Conservation (phyloP, 2,797 vertebrate species). For the Cossypha polioptera region DNA sequence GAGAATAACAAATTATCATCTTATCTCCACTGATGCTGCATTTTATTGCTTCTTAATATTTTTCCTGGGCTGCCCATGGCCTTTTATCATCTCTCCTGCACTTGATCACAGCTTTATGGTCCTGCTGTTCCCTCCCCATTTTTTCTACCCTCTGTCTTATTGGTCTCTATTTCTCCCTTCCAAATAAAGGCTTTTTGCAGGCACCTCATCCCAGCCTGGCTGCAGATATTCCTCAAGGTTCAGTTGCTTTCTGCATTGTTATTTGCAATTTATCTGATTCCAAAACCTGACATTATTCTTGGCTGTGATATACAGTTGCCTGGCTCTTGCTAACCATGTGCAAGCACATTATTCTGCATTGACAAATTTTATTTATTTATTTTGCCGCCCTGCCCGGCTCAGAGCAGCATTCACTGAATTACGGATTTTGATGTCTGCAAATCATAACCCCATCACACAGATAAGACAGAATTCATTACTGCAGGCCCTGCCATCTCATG, state of each 20-base stretch:
- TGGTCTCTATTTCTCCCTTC: neutral
- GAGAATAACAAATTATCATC: conserved; percentile 50
- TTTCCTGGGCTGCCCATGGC: conserved; percentile 1
- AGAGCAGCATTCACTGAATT: conserved; percentile 14
- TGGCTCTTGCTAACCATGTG: conserved; percentile 47
- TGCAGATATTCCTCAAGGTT: conserved; percentile 56
- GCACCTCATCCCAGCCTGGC: conserved; percentile 13
- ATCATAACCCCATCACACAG: conserved; percentile 35
- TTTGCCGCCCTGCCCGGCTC: conserved; percentile 19
- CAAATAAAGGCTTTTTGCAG: conserved; percentile 15
- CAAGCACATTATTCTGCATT: conserved; percentile 39
- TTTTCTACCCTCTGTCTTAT: neutral
- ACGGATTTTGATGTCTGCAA: conserved; percentile 59
- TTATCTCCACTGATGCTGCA: conserved; percentile 35
- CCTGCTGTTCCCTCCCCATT: neutral
- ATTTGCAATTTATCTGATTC: conserved; percentile 76
- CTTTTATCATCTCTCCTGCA: conserved; percentile 39
- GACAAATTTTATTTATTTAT: conserved; percentile 48
- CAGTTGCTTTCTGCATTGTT: conserved; percentile 58
- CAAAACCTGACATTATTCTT: conserved; percentile 66
- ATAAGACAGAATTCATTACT: conserved; percentile 64
- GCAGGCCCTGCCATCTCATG: neutral
- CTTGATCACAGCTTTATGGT: neutral
- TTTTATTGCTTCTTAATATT: conserved; percentile 63
- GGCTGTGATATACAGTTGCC: conserved; percentile 8